A percentile compares a stretch with the other conserved stretches of the same genome.
These are phyloP conservation scores for Porites divaricata DNA, from an alignment of 92 coral and sea anemone species.

Conservation along the genomic window DNA sequence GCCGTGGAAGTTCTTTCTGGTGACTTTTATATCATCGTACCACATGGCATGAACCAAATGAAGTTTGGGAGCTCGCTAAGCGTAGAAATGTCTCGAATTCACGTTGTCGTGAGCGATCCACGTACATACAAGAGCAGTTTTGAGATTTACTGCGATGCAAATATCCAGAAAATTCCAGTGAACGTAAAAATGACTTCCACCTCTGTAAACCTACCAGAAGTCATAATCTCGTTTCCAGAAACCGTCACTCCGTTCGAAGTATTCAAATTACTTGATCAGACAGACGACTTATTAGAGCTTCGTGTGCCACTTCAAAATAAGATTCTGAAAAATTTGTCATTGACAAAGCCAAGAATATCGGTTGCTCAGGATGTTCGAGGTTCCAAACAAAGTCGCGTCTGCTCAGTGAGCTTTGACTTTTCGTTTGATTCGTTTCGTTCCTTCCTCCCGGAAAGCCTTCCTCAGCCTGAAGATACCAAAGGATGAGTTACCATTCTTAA, in stretches of 20 bases:
- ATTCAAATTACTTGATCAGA: background rate
- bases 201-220: background rate
- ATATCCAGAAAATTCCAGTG: background rate
- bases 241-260: background rate
- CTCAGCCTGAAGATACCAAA: background rate
- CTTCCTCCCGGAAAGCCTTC: background rate
- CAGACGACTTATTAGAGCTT: background rate
- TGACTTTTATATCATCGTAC: constrained; percentile 1
- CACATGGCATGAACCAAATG: background rate
- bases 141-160: constrained; percentile 6
- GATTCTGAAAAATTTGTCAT: background rate
- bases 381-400: background rate
- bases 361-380: constrained; percentile 14
- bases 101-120: constrained; percentile 3
- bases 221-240: constrained; percentile 9
- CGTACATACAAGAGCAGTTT: constrained; percentile 15
- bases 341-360: constrained; percentile 2
- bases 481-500: constrained; percentile 1
- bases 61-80: background rate
- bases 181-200: background rate
- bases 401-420: constrained; percentile 1
- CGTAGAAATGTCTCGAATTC: background rate
- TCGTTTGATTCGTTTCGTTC: background rate
- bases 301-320: background rate
- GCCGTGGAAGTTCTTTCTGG: constrained; percentile 28